Evolutionary conservation across 2,113 vertebrate genomes (phyloP).

Genomic region (Marmota monax): DNA sequence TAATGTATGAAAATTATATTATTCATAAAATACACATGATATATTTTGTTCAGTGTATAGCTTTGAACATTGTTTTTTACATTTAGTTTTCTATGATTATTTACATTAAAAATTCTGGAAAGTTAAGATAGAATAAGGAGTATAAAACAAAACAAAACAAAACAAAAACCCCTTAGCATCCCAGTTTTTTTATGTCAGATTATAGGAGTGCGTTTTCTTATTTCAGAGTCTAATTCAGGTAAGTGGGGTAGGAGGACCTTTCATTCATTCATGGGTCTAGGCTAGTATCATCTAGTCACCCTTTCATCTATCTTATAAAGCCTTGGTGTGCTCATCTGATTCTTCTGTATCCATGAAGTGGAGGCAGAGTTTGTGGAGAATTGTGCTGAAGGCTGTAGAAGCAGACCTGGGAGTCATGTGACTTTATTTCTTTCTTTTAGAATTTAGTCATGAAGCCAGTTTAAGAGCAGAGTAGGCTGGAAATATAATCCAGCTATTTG

Average conservation of each 20-base stretch:
- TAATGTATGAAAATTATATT: not conserved
- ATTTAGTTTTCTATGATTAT: not conserved
- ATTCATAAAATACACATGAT: not conserved
- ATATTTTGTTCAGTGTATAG: not conserved
- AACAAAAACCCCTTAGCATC: not conserved
- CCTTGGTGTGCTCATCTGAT: not conserved
- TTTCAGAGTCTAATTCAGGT: not conserved
- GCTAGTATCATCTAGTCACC: not conserved
- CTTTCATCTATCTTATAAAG: not conserved
- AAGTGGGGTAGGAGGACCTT: not conserved
- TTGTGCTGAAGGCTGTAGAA: not conserved
- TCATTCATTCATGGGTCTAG: not conserved
- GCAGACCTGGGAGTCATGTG: not conserved
- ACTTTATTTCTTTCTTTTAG: not conserved
- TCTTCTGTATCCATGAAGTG: not conserved
- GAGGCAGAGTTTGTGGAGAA: not conserved
- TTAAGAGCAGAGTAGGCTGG: not conserved
- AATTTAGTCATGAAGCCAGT: not conserved
- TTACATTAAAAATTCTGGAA: not conserved
- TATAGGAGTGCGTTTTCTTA: not conserved
- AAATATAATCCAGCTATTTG: not conserved
- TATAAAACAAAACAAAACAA: not conserved
- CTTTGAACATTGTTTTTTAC: not conserved
- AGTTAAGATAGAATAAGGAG: not conserved
- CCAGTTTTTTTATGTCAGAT: not conserved